These are phyloP conservation scores for Eupleurogrammus muticus DNA, from an alignment of 2,797 vertebrate species.

Conservation along the genomic window DNA sequence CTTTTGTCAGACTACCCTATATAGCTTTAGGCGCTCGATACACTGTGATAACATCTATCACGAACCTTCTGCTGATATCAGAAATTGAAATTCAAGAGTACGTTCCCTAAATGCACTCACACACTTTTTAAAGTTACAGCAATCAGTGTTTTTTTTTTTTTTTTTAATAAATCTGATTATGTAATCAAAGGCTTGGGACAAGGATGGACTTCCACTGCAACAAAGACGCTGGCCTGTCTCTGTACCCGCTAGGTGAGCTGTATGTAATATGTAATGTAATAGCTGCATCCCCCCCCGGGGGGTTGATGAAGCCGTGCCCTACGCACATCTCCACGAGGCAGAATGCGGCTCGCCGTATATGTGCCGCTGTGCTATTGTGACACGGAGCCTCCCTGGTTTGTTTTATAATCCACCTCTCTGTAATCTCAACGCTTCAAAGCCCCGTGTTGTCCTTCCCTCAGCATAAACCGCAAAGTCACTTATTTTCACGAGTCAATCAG, in stretches of 20 bases:
- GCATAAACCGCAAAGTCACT: conserved; percentile 80
- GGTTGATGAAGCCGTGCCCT: conserved; percentile 74
- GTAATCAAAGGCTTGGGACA: conserved; percentile 54
- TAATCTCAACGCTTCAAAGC: conserved; percentile 80
- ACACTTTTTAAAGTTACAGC: conserved; percentile 27
- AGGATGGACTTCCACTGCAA: conserved; percentile 62
- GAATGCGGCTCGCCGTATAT: conserved; percentile 62
- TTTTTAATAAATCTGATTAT: conserved; percentile 32
- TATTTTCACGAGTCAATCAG: conserved; percentile 78
- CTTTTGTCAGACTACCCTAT: background rate
- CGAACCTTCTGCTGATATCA: conserved; percentile 36
- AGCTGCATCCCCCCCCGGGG: conserved; percentile 67
- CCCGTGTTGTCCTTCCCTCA: conserved; percentile 80
- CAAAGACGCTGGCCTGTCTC: conserved; percentile 64
- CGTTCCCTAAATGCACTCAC: conserved; percentile 40
- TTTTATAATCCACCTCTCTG: conserved; percentile 74
- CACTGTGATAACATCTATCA: conserved; percentile 24
- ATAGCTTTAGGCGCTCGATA: conserved; percentile 21
- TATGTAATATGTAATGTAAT: conserved; percentile 77
- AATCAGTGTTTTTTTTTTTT: conserved; percentile 10
- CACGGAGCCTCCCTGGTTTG: conserved; percentile 58
- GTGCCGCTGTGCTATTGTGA: conserved; percentile 60
- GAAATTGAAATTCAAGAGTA: conserved; percentile 34
- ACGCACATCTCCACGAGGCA: conserved; percentile 75
- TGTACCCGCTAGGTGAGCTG: conserved; percentile 73